Base-by-base conservation (phyloP, 2,113 vertebrate genomes). In the Picathartes gymnocephalus region DNA sequence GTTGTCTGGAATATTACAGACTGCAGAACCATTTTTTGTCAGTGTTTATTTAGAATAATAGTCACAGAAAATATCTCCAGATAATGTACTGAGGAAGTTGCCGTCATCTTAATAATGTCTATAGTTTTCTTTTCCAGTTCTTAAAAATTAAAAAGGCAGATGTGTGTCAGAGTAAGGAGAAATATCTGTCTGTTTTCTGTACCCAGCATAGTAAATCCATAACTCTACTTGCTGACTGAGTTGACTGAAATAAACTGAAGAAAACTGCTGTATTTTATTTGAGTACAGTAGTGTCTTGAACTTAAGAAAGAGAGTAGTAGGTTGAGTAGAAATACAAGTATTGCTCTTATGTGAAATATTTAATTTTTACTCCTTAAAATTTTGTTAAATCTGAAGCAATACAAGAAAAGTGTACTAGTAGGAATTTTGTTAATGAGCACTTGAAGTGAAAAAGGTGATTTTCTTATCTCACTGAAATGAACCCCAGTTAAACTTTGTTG, bases 161-260 rank as follows among this genome's bases (percentile, higher is more conserved):
- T 76, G 28, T 91, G 88, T 95, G 69, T 44, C 64, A 91, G 81
- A 95, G 53, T 50, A 27, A 94, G 24, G 37, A 85, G 19, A 91
- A 90, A 86, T 85, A 57, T 66, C 21, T 18, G 7, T 81, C 86
- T 70, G 45, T 87, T 84, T 92, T 44, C 69, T 80, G 12, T 88
- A 68, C 35, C 87, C 57, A 42, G 17, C 42, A 35, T 92, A 22
- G 15, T 95, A 97, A 95, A 74, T 92, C 66, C 31, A 13, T 84
- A 90, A 79, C 17, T 92, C 25, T 50, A 15, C 47, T 94, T 96
- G 42, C 70, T 95, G 50, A 77, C 82, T 74, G 93, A 92, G 68
- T 77, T 97, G 86, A 97, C 79, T 95, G 96, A 93, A 94, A 82
- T 81, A 88, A 96, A 91, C 61, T 76, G 87, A 93, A 96, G 90